These are phyloP conservation scores for Phoenoteleia sp. DNA, from an alignment of 2,888 invertebrate genomes.

Conservation along the genomic window DNA sequence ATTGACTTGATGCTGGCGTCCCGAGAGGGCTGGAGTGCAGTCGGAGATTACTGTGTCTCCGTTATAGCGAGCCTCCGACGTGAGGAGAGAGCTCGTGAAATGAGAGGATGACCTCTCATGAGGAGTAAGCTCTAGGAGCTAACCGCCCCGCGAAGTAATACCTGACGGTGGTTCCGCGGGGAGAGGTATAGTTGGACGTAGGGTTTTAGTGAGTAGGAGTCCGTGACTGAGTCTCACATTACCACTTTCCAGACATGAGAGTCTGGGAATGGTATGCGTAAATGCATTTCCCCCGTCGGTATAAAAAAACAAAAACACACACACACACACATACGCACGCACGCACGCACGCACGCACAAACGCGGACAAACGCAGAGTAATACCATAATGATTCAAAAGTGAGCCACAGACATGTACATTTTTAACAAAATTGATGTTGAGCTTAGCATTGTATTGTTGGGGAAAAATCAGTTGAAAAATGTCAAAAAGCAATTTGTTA, in stretches of 20 bases:
- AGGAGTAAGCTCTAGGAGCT: too few relatives aligned
- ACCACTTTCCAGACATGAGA: not conserved
- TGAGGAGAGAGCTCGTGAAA: not conserved
- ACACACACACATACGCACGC: too few relatives aligned
- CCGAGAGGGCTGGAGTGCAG: conserved; percentile 34
- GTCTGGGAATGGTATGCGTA: not conserved
- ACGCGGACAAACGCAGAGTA: too few relatives aligned
- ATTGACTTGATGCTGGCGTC: conserved; percentile 38
- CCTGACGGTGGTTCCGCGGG: not conserved
- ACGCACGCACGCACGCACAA: too few relatives aligned
- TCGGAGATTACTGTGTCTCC: conserved; percentile 8
- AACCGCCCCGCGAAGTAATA: not conserved
- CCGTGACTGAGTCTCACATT: not conserved
- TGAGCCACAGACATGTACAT: too few relatives aligned
- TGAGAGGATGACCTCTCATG: not conserved
- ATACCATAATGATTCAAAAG: too few relatives aligned
- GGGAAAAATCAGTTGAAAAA: too few relatives aligned
- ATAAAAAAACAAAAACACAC: too few relatives aligned
- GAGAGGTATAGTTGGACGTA: not conserved
- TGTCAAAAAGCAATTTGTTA: too few relatives aligned
- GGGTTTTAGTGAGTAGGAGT: not conserved
- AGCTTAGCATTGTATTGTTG: too few relatives aligned
- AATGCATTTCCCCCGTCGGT: not conserved
- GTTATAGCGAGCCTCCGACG: conserved; percentile 13
- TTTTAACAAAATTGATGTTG: too few relatives aligned